Evolutionary conservation across 2,113 vertebrate species (phyloP).

Genomic region (Elaphurus davidianus): DNA sequence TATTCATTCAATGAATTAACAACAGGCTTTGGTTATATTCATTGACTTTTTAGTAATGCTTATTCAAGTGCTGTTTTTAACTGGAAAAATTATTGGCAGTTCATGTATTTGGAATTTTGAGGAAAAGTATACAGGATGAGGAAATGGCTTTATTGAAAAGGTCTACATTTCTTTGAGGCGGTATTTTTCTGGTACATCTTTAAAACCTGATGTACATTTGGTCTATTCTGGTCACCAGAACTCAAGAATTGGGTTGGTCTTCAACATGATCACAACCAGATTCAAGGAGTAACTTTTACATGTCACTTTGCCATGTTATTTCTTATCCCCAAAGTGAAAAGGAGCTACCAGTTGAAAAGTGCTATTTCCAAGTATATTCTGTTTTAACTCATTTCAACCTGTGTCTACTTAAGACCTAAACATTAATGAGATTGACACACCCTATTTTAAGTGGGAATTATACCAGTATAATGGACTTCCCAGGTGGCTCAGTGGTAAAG

Average conservation of each 20-base stretch:
- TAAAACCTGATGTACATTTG: neutral
- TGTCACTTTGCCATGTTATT: neutral
- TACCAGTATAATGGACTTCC: constrained; percentile 66
- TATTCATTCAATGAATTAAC: neutral
- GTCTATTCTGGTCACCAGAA: neutral
- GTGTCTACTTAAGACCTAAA: constrained; percentile 39
- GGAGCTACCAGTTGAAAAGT: neutral
- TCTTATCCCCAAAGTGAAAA: neutral
- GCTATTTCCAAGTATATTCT: neutral
- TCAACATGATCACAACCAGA: neutral
- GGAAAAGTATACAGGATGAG: neutral
- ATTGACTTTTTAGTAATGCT: neutral
- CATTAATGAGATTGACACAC: constrained; percentile 41
- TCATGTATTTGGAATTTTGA: neutral
- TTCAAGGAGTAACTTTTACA: neutral
- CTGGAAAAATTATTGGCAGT: neutral
- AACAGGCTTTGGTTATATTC: neutral
- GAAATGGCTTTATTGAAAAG: neutral
- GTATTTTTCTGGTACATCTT: neutral
- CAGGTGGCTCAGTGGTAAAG: neutral
- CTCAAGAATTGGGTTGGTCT: neutral
- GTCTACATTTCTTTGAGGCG: neutral
- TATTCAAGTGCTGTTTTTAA: neutral
- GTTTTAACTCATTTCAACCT: neutral
- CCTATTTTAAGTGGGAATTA: constrained; percentile 54